These are phyloP conservation scores for Antitype chi DNA, from an alignment of 2,888 invertebrate species.

Conservation along the genomic window DNA sequence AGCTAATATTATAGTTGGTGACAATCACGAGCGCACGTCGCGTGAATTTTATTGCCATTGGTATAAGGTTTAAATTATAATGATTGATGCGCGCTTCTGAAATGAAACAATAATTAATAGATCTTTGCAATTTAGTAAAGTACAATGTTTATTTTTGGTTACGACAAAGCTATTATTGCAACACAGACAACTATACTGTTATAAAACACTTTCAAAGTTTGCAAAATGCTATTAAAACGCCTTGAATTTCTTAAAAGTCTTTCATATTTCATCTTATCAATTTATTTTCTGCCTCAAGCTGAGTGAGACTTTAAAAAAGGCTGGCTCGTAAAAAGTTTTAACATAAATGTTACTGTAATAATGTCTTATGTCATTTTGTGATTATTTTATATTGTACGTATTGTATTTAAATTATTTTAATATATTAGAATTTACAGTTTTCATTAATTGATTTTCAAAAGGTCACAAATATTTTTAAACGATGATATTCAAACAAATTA, in stretches of 20 bases:
- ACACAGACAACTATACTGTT: background rate
- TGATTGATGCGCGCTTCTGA: conserved; percentile 12
- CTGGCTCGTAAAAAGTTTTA: background rate
- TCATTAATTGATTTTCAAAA: conserved; percentile 7
- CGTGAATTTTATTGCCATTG: background rate
- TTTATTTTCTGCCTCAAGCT: background rate
- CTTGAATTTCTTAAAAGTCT: background rate
- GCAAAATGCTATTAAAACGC: background rate
- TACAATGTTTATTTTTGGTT: conserved; percentile 27
- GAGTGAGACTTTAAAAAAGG: background rate
- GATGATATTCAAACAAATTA: conserved; percentile 3
- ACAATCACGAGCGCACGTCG: background rate
- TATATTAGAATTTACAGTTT: background rate
- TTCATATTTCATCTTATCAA: too few species aligned
- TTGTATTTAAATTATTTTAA: conserved; percentile 18
- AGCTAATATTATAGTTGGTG: conserved; percentile 8
- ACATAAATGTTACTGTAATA: conserved; percentile 4
- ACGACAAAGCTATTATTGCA: conserved; percentile 11
- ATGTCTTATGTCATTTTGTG: conserved; percentile 12
- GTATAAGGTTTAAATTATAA: conserved; percentile 2
- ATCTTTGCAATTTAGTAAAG: conserved; percentile 29
- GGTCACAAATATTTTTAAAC: background rate
- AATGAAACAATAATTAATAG: conserved; percentile 1
- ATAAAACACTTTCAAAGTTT: background rate
- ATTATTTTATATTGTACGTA: background rate